These are phyloP conservation scores for Harpagifer antarcticus DNA, from an alignment of 2,797 vertebrate species.

Conservation along the genomic window DNA sequence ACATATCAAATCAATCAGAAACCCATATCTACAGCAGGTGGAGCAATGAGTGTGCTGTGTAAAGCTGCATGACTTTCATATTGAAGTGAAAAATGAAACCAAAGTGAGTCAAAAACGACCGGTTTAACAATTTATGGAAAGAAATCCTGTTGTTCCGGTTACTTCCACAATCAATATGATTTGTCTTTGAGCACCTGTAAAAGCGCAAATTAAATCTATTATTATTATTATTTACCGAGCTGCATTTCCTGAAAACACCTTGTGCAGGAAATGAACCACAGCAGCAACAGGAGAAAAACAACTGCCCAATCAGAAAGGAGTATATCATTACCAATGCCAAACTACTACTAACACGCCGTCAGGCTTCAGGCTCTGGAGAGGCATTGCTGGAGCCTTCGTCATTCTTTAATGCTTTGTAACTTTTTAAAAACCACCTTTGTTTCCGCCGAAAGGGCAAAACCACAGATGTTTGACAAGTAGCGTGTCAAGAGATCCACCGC, in stretches of 20 bases:
- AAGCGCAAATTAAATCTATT: too few relatives aligned
- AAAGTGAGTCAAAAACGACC: too few relatives aligned
- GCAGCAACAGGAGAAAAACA: not conserved
- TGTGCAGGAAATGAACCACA: not conserved
- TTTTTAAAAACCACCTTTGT: conserved; percentile 19
- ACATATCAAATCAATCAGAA: too few relatives aligned
- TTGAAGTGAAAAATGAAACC: too few relatives aligned
- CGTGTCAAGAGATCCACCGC: conserved; percentile 53
- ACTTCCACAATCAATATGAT: not conserved
- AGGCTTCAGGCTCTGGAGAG: not conserved
- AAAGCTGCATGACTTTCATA: too few relatives aligned
- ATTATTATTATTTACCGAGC: too few relatives aligned
- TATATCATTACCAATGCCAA: not conserved
- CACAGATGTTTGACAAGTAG: conserved; percentile 51
- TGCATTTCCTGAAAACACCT: not conserved
- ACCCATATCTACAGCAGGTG: too few relatives aligned
- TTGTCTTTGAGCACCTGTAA: too few relatives aligned
- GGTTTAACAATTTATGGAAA: not conserved
- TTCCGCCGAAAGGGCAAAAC: conserved; percentile 22
- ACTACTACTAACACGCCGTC: not conserved
- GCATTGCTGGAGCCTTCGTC: too few relatives aligned
- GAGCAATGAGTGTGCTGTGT: too few relatives aligned
- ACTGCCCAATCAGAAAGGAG: not conserved
- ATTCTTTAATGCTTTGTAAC: not conserved
- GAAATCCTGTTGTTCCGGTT: not conserved